Evolutionary conservation across 2,797 vertebrate genomes (phyloP).

Genomic region (Monodelphis domestica): DNA sequence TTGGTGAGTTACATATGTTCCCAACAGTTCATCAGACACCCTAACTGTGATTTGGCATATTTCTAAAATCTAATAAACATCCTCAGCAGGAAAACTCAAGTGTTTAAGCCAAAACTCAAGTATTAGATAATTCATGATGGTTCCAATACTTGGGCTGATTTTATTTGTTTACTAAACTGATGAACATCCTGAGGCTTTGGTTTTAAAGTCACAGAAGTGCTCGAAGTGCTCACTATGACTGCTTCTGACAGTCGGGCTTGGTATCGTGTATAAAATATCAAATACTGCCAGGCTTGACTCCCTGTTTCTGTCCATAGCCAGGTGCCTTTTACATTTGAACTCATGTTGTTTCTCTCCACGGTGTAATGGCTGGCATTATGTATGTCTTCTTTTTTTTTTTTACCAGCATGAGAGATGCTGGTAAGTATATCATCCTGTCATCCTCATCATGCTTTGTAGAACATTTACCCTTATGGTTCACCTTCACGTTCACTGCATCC

Average conservation of each 20-base stretch:
- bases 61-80: slow-evolving; percentile 39
- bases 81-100: slow-evolving; percentile 3
- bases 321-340: slow-evolving; percentile 34
- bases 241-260: background rate
- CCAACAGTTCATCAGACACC: slow-evolving; percentile 41
- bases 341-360: background rate
- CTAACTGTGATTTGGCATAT: slow-evolving; percentile 50
- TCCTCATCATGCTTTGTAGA: slow-evolving; percentile 47
- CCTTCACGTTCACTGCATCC: slow-evolving; percentile 60
- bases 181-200: background rate
- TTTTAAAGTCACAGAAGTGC: background rate
- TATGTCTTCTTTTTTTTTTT: too few relatives aligned
- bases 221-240: background rate
- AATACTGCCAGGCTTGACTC: background rate
- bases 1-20: slow-evolving; percentile 57
- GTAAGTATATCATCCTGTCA: slow-evolving; percentile 62
- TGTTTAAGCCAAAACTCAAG: slow-evolving; percentile 11
- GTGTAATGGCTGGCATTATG: slow-evolving; percentile 45
- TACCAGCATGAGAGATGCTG: slow-evolving; percentile 69
- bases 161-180: background rate
- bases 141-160: background rate
- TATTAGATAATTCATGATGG: background rate
- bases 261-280: background rate
- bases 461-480: slow-evolving; percentile 59
- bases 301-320: slow-evolving; percentile 35